These are phyloP conservation scores for Cryptoleucopteryx plumbea DNA, from an alignment of 2,113 vertebrate genomes.

Conservation along the genomic window DNA sequence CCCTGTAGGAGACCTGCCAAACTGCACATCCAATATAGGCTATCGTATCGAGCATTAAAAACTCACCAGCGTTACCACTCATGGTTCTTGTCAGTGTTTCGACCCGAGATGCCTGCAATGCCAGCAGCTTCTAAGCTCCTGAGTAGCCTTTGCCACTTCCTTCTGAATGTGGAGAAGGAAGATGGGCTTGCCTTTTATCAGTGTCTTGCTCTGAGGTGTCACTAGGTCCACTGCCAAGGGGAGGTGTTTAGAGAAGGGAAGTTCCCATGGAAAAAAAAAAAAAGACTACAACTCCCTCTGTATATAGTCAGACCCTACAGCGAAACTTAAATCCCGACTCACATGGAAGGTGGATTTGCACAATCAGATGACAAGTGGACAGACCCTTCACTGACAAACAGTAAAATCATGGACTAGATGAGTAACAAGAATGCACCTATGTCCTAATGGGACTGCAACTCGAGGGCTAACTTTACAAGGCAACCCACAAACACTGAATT, in stretches of 20 bases:
- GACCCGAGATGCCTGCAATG: rapidly evolving
- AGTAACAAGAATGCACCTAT: background rate
- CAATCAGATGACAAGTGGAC: conserved; percentile 38
- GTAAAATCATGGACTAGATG: background rate
- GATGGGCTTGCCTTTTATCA: conserved; percentile 48
- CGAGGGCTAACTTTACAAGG: background rate
- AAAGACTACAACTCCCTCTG: conserved; percentile 20
- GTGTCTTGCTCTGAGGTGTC: conserved; percentile 26
- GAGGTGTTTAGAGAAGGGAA: conserved; percentile 61
- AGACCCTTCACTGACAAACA: conserved; percentile 26
- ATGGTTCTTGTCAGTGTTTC: background rate
- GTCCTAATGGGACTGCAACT: background rate
- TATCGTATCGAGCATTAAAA: background rate
- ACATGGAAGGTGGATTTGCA: conserved; percentile 19
- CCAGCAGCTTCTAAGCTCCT: background rate
- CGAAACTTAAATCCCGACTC: conserved; percentile 4
- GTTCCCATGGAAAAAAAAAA: background rate
- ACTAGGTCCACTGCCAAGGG: conserved; percentile 43
- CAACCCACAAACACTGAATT: background rate
- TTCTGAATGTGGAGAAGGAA: conserved; percentile 9
- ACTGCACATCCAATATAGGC: background rate
- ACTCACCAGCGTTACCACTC: conserved; percentile 16
- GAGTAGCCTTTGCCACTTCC: background rate
- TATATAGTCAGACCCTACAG: conserved; percentile 36
- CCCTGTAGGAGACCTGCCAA: background rate